These are phyloP conservation scores for Acrocephalus arundinaceus DNA, from an alignment of 2,113 vertebrate species.

Conservation along the genomic window DNA sequence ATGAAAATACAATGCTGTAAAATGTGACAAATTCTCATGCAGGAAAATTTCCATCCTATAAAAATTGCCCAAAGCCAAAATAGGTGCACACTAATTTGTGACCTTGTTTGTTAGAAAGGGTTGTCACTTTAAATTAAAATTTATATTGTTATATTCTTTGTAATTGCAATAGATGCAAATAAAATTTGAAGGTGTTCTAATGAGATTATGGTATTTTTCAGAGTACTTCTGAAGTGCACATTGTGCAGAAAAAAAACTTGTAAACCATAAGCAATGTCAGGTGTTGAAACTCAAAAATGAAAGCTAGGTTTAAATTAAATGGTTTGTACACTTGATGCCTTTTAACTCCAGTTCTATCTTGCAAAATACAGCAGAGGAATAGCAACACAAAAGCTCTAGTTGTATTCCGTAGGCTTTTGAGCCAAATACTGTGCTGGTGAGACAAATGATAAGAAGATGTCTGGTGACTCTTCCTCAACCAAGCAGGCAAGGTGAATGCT, in stretches of 20 bases:
- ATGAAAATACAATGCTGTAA: neutral
- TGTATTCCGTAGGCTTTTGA: neutral
- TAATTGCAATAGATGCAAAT: constrained; percentile 92
- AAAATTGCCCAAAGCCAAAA: constrained; percentile 44
- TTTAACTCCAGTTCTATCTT: neutral
- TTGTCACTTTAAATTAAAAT: constrained; percentile 87
- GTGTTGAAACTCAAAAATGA: neutral
- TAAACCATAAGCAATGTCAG: neutral
- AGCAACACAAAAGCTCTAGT: neutral
- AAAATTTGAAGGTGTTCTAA: constrained; percentile 74
- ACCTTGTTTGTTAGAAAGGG: constrained; percentile 79
- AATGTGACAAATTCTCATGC: neutral
- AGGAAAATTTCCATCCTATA: constrained; percentile 21
- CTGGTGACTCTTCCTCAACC: neutral
- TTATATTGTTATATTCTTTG: constrained; percentile 85
- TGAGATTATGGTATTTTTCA: constrained; percentile 50
- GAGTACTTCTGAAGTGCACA: constrained; percentile 13
- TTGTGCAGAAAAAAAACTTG: neutral
- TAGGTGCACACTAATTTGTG: constrained; percentile 49
- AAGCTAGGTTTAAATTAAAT: neutral
- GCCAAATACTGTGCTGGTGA: neutral
- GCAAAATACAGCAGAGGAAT: neutral
- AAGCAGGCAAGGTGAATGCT: neutral
- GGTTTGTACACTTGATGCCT: neutral
- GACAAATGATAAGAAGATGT: neutral